Evolutionary conservation across 2,888 invertebrate genomes (phyloP), one percentile per base, ranked within the genome.

Genomic region (Alitta virens): DNA sequence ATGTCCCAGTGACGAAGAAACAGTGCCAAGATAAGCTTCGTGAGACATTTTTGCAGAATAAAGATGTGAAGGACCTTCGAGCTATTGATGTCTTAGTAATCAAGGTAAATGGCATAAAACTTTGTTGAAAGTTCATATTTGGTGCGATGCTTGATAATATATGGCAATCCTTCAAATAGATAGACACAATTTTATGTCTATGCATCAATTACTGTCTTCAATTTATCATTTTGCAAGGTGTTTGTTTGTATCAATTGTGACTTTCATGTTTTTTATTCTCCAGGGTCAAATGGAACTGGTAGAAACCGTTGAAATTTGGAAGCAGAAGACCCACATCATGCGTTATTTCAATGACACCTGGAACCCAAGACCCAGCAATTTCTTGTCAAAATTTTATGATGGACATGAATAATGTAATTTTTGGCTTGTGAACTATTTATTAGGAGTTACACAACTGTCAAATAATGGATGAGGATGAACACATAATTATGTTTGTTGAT

Each of bases 1-100:
- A 94, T 82, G 88, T 96, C 62, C 91, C 93, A 1, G 88, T 90
- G 78, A 86, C 85, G 57, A 87, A 87, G 62, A 84, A 86, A 24
- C 87, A 91, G 68, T 89, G 90, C 73, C 85, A 87, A 69, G 81
- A 78, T 0, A 93, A 91, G 80, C 79, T 97, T 27, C 87, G 91
- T 67, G 90, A 92, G 76, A 83, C 89, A 75, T 96, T 96, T 77
- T 59, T 85, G 55, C 90, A 89, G 75, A 86, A 95, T 81, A 87
- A 87, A 75, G 78, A 90, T 82, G 87, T 95, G 0, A 87, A 86
- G 51, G 96, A 97, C 83, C 85, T 96, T 64, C 87, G 96, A 77
- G 88, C 92, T 38, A 91, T 95, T 78, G 96, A 97, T 83, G 87
- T 94, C 87, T 86, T 96, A 63, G 90, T 96, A 51, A 88, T 94